Conservation (phyloP, 2,888 invertebrate species). For the Cheilosia vernalis region DNA sequence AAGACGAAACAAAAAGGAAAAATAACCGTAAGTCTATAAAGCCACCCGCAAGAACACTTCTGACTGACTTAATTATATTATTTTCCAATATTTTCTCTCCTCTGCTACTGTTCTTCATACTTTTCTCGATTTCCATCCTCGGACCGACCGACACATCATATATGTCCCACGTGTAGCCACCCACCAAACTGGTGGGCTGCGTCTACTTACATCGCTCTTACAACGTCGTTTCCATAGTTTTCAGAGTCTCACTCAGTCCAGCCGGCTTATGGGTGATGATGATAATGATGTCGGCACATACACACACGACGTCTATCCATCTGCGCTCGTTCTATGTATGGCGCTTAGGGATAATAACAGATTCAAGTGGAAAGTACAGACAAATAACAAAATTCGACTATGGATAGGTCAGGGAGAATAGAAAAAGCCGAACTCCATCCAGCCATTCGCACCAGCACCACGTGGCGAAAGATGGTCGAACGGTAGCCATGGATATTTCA, state of each 20-base stretch:
- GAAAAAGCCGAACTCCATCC: conserved; percentile 28
- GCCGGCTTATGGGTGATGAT: conserved; percentile 29
- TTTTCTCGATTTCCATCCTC: conserved; percentile 50
- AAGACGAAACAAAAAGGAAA: conserved; percentile 6
- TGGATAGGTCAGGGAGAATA: conserved; percentile 70
- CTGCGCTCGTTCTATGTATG: background rate
- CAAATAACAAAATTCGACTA: conserved; percentile 63
- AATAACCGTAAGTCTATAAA: conserved; percentile 50
- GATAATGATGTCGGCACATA: conserved; percentile 14
- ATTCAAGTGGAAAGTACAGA: conserved; percentile 47
- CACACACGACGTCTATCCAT: background rate
- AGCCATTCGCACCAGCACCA: conserved; percentile 7
- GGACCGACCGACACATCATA: conserved; percentile 35
- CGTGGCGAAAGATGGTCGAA: conserved; percentile 31
- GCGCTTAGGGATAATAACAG: conserved; percentile 41
- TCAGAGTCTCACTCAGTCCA: conserved; percentile 30
- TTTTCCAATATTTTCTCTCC: conserved; percentile 37
- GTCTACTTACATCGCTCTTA: conserved; percentile 32
- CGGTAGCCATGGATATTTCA: conserved; percentile 33
- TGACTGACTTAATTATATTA: conserved; percentile 69
- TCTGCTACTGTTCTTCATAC: conserved; percentile 26
- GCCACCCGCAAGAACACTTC: conserved; percentile 27
- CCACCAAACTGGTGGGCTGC: conserved; percentile 4
- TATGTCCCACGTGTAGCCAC: conserved; percentile 45
- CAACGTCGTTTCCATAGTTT: conserved; percentile 68